Evolutionary conservation across 1,140 invertebrate species (phyloP).

Genomic region (Brachionus plicatilis): DNA sequence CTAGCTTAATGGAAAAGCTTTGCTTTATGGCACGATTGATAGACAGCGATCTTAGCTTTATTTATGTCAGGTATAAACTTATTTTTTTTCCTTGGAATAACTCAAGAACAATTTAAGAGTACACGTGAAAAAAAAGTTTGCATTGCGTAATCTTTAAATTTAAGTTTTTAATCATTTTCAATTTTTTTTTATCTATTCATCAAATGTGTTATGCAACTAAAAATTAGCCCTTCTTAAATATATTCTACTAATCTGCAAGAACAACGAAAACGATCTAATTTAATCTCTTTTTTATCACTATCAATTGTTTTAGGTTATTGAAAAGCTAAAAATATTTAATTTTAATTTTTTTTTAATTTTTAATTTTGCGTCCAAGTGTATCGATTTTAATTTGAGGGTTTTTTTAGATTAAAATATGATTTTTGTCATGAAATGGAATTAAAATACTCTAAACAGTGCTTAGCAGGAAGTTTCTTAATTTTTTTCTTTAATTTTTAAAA

Average conservation of each 20-base stretch:
- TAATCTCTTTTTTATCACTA: not conserved
- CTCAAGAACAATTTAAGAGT: not conserved
- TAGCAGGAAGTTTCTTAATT: no score
- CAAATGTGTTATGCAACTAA: not conserved
- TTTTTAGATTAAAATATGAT: no score
- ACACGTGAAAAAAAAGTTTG: not conserved
- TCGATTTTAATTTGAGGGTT: no score
- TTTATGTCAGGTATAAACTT: not conserved
- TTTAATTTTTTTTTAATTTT: no score
- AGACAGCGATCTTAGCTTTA: not conserved
- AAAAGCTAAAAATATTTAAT: no score
- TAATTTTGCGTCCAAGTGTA: no score
- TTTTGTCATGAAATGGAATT: no score
- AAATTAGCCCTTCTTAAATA: not conserved
- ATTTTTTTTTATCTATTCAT: not conserved
- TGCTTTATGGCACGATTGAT: not conserved
- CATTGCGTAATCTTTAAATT: not conserved
- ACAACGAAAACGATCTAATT: not conserved
- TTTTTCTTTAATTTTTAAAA: no score
- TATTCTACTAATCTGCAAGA: not conserved
- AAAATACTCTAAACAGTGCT: no score
- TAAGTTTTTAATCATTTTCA: not conserved
- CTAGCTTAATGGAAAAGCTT: not conserved
- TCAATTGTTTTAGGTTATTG: no score
- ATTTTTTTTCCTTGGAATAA: not conserved